These are phyloP conservation scores for Petaurus breviceps DNA, from an alignment of 2,113 vertebrate species.

Conservation along the genomic window DNA sequence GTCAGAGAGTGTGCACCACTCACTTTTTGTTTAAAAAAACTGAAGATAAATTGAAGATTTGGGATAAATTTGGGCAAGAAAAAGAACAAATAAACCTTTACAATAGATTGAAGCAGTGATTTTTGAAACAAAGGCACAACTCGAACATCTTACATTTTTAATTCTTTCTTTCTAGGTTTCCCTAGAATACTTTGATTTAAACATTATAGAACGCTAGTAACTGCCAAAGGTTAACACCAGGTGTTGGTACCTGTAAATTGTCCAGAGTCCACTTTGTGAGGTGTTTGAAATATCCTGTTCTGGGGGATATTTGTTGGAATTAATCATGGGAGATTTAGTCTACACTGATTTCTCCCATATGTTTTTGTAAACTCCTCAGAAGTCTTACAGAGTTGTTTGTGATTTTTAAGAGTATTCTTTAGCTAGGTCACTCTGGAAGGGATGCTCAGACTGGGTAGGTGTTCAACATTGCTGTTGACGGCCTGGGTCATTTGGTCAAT, in stretches of 20 bases:
- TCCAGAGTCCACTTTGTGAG: slow-evolving; percentile 90
- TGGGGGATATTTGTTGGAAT: slow-evolving; percentile 83
- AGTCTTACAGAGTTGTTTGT: slow-evolving; percentile 99
- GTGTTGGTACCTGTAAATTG: slow-evolving; percentile 86
- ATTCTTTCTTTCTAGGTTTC: slow-evolving; percentile 89
- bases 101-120: slow-evolving; percentile 89
- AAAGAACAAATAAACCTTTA: slow-evolving; percentile 86
- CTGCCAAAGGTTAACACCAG: slow-evolving; percentile 89
- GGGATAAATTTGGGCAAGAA: slow-evolving; percentile 87
- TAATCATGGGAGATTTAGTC: slow-evolving; percentile 91
- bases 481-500: slow-evolving; percentile 93
- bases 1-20: slow-evolving; percentile 77
- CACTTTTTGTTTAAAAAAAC: slow-evolving; percentile 64
- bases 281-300: slow-evolving; percentile 89
- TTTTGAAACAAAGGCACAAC: slow-evolving; percentile 89
- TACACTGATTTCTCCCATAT: slow-evolving; percentile 98
- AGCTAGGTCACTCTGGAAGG: slow-evolving; percentile 98
- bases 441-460: slow-evolving; percentile 98
- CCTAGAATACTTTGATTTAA: slow-evolving; percentile 90
- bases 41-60: slow-evolving; percentile 74
- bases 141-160: slow-evolving; percentile 90
- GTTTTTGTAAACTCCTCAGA: slow-evolving; percentile 99
- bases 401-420: slow-evolving; percentile 99
- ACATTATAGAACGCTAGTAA: slow-evolving; percentile 96
- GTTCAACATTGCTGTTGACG: slow-evolving; percentile 97